Evolutionary conservation across 2,888 invertebrate genomes (phyloP).

Genomic region (Smittia aterrima): DNA sequence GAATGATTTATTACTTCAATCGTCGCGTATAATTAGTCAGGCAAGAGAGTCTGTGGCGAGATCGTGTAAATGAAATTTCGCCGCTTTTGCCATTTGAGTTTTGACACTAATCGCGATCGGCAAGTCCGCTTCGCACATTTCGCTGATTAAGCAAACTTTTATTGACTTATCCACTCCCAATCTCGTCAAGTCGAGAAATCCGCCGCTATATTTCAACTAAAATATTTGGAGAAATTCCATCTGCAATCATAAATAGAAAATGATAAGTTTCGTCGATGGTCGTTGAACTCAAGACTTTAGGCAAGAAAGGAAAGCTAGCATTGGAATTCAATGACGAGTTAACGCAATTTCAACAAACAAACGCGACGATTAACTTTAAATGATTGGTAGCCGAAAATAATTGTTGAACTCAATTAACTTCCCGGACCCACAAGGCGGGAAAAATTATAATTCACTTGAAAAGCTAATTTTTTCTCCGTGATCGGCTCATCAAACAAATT

Average conservation of each 20-base stretch:
- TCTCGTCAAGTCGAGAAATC: not conserved
- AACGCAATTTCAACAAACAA: no score
- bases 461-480: no score
- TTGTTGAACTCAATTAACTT: no score
- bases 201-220: not conserved
- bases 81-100: not conserved
- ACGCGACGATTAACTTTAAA: no score
- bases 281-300: not conserved
- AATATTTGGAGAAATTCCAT: constrained; percentile 14
- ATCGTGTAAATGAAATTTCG: constrained; percentile 10
- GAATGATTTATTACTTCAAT: constrained; percentile 18
- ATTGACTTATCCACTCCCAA: constrained; percentile 10
- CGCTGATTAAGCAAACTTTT: not conserved
- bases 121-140: not conserved
- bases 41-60: not conserved
- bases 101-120: not conserved
- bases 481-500: not conserved
- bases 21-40: not conserved
- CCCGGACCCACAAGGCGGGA: no score
- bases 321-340: no score
- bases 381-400: no score
- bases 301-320: not conserved
- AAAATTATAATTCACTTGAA: no score
- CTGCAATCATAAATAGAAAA: not conserved
- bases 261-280: not conserved